Base-by-base conservation (phyloP, 1,140 invertebrate species). In the Apocrypta bakeri region DNA sequence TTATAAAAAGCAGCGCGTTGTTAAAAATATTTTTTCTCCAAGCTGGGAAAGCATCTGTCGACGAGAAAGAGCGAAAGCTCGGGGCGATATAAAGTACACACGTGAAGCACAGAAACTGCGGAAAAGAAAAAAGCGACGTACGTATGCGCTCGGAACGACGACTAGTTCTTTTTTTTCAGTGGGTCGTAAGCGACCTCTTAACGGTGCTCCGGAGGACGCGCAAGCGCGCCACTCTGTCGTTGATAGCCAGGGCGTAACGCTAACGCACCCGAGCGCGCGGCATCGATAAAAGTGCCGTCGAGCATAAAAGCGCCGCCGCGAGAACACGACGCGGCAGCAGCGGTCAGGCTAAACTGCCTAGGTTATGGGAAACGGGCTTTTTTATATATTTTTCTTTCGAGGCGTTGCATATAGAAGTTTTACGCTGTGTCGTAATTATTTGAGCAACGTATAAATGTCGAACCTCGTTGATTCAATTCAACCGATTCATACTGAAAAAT, bases 181-280 rank as follows among this genome's bases (percentile, higher is more conserved):
- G 61, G 42, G 6, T 75, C 42, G 73, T 80, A 69, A 82, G 81
- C 72, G 84, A 85, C 79, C 85, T 88, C 85, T 87, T 88, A 88
- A 89, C 85, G 87, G 87, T 82, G 82, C 86, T 86, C 82, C 79
- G 64, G 82, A 76, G 66, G 33, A 77, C 71, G 72, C 66, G 79
- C 82, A 79, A 81, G 63, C 79, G 83, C 64, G 37, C 61, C 21
- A 56, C 29, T 81, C 83, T 80, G 69, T 48, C 85, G 84, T 88
- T 89, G 87, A 89, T 89, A 88, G 87, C 84, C 83, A 80, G 21
- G 33, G 73, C 86, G 86, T 89, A 89, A 89, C 83, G 87, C 85
- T 85, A 87, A 88, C 86, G 84, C 82, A 56, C 27, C 40, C 61
- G 71, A 3, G 25, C 24, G 33, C 80, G 66, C 17, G 78, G 73